These are phyloP conservation scores for Xenus cinereus DNA, from an alignment of 2,113 vertebrate genomes.

Conservation along the genomic window DNA sequence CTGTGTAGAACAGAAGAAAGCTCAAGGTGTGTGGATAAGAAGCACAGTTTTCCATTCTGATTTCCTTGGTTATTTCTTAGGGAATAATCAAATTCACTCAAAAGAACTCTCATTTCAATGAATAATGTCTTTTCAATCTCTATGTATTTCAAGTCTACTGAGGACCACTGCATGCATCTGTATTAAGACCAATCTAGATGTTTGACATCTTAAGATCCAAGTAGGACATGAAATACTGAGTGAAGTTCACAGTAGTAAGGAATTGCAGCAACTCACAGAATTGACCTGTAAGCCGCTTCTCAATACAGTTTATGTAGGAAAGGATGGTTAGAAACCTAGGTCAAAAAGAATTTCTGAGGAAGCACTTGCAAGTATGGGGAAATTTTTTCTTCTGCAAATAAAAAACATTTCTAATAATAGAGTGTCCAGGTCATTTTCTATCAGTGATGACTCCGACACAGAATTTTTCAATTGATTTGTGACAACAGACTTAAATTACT, in stretches of 20 bases:
- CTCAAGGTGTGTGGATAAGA: neutral
- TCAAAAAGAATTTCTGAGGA: neutral
- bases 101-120: neutral
- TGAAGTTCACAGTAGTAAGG: neutral
- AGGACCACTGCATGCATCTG: neutral
- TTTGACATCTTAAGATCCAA: neutral
- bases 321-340: neutral
- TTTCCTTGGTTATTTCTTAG: neutral
- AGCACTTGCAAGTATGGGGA: rapidly evolving
- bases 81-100: neutral
- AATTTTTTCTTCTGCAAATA: neutral
- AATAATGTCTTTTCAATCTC: neutral
- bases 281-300: neutral
- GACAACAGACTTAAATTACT: neutral
- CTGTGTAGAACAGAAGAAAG: neutral
- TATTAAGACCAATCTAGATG: neutral
- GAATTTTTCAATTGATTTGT: neutral
- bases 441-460: neutral
- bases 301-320: neutral
- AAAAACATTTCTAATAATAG: neutral
- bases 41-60: neutral
- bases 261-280: neutral
- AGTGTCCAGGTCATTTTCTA: neutral
- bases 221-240: neutral
- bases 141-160: neutral